Conservation (phyloP, 2,113 vertebrate species). For the Petrocephalus zakoni region DNA sequence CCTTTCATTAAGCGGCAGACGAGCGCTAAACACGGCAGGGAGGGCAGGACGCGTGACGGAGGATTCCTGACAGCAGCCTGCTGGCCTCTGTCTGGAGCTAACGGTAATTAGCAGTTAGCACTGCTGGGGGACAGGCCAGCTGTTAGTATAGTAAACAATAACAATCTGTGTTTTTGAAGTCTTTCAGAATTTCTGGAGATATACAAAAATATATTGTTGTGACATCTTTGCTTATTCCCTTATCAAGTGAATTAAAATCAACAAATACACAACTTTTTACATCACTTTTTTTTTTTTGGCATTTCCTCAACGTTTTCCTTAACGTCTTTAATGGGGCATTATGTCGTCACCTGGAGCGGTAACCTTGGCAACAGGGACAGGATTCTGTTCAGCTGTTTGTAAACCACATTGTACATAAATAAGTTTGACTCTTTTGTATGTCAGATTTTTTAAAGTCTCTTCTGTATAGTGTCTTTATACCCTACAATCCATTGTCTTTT, state of each 20-base stretch:
- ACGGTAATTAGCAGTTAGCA: background rate
- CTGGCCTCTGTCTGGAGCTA: background rate
- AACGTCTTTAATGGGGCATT: background rate
- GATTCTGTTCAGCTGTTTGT: background rate
- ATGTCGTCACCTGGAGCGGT: background rate
- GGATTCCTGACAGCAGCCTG: background rate
- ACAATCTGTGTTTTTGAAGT: background rate
- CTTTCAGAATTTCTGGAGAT: background rate
- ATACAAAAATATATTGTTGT: background rate
- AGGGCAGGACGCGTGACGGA: background rate
- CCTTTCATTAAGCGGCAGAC: background rate
- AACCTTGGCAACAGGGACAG: background rate
- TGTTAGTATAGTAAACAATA: background rate
- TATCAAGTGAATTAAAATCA: background rate
- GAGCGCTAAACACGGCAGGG: background rate
- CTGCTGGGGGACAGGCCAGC: background rate
- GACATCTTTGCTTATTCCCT: background rate
- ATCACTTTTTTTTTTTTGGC: background rate
- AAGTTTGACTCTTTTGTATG: background rate
- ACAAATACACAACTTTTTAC: background rate
- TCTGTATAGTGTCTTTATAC: background rate
- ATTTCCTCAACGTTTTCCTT: background rate
- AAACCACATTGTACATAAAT: background rate
- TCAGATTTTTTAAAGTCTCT: background rate
- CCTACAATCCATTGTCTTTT: slow-evolving; percentile 26